Evolutionary conservation across 1,140 invertebrate genomes (phyloP).

Genomic region (Drosophila nasuta): DNA sequence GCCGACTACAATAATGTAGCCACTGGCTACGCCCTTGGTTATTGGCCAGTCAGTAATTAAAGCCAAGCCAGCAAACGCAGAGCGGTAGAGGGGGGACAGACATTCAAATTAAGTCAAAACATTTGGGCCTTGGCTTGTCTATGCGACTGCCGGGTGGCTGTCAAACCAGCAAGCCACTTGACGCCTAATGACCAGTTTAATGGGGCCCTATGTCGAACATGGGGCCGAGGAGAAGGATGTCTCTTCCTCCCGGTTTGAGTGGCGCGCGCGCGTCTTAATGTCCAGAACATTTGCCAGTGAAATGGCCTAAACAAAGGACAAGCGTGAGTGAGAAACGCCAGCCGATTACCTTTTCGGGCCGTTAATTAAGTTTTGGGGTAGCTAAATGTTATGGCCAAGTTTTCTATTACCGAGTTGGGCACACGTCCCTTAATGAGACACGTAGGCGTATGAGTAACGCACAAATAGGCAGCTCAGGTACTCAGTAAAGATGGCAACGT

Average conservation of each 20-base stretch:
- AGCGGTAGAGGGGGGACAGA: constrained; percentile 1
- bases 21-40: constrained; percentile 41
- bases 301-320: constrained; percentile 66
- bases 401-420: constrained; percentile 70
- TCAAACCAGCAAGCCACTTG: constrained; percentile 70
- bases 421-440: constrained; percentile 73
- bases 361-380: constrained; percentile 78
- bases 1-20: constrained; percentile 52
- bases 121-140: constrained; percentile 60
- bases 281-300: constrained; percentile 69
- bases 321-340: constrained; percentile 17
- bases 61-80: constrained; percentile 50
- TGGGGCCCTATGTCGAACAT: constrained; percentile 30
- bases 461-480: constrained; percentile 53
- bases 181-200: constrained; percentile 82
- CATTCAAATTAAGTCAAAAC: constrained; percentile 78
- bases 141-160: constrained; percentile 38
- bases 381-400: constrained; percentile 78
- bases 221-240: neutral
- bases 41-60: constrained; percentile 56
- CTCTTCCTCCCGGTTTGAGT: constrained; percentile 7
- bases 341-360: constrained; percentile 74
- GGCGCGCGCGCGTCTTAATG: constrained; percentile 35
- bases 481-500: constrained; percentile 48
- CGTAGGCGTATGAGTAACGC: constrained; percentile 80